Evolutionary conservation across 2,113 vertebrate genomes (phyloP).

Genomic region (Apaloderma vittatum): DNA sequence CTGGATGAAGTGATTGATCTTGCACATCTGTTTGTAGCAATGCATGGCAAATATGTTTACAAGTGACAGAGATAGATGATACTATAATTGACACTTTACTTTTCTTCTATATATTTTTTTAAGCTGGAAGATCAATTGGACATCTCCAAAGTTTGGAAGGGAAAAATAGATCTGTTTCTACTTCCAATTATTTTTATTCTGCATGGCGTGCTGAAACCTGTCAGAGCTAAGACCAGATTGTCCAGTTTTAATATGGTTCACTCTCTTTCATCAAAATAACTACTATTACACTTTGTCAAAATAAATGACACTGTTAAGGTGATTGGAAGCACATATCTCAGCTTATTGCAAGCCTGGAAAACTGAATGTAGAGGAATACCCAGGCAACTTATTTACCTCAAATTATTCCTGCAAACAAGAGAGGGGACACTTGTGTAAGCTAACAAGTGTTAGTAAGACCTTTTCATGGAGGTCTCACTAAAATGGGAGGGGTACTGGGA

Average conservation of each 20-base stretch:
- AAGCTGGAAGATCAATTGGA: slow-evolving; percentile 19
- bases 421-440: rapidly evolving
- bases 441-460: neutral
- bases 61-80: slow-evolving; percentile 16
- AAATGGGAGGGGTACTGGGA: neutral
- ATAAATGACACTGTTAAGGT: neutral
- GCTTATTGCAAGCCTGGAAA: neutral
- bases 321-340: neutral
- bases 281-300: slow-evolving; percentile 26
- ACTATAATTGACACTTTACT: slow-evolving; percentile 42
- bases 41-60: neutral
- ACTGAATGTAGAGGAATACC: neutral
- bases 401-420: neutral
- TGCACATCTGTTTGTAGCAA: slow-evolving; percentile 9
- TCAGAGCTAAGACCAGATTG: slow-evolving; percentile 2
- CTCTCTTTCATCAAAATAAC: slow-evolving; percentile 7
- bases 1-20: slow-evolving; percentile 34
- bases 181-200: slow-evolving; percentile 56
- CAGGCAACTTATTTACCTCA: neutral
- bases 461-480: neutral
- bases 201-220: neutral
- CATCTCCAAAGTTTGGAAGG: neutral
- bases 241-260: slow-evolving; percentile 24
- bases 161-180: slow-evolving; percentile 34
- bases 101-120: neutral